phyloP scores from a whole-genome alignment of 2,113 vertebrate species.

The Neoarius graeffei region DNA sequence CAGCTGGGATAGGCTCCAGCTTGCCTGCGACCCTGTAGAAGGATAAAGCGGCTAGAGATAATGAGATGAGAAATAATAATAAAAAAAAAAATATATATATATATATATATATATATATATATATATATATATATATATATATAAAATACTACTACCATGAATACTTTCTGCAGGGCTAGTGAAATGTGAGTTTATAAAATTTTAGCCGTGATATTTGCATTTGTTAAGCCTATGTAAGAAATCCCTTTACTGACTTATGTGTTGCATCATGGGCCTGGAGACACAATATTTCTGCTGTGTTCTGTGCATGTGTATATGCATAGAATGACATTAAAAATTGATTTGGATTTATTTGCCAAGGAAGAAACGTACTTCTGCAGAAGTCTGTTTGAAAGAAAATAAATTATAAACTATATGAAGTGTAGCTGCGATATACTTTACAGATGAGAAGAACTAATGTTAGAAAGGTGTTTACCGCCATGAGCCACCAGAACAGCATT shows the following conservation, averaged over 20 bases:
- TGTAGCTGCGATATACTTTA: not conserved
- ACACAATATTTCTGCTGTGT: not conserved
- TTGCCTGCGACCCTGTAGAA: no score
- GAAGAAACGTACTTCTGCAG: not conserved
- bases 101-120: no score
- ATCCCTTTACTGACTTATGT: conserved; percentile 14
- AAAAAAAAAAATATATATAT: no score
- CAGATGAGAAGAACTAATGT: not conserved
- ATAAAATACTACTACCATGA: no score
- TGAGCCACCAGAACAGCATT: not conserved
- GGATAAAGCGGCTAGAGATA: no score
- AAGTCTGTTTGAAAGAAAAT: not conserved
- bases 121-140: no score
- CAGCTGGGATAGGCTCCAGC: no score
- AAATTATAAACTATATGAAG: not conserved
- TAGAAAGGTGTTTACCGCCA: not conserved
- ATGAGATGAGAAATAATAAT: no score
- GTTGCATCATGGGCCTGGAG: conserved; percentile 2
- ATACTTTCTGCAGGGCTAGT: not conserved
- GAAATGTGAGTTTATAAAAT: conserved; percentile 1
- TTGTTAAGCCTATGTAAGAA: conserved; percentile 1
- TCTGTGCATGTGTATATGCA: not conserved
- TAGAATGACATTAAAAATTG: not conserved
- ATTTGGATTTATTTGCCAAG: not conserved
- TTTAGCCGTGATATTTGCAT: not conserved